These are phyloP conservation scores for Sclerurus mexicanus DNA, from an alignment of 2,113 vertebrate species.

Conservation along the genomic window DNA sequence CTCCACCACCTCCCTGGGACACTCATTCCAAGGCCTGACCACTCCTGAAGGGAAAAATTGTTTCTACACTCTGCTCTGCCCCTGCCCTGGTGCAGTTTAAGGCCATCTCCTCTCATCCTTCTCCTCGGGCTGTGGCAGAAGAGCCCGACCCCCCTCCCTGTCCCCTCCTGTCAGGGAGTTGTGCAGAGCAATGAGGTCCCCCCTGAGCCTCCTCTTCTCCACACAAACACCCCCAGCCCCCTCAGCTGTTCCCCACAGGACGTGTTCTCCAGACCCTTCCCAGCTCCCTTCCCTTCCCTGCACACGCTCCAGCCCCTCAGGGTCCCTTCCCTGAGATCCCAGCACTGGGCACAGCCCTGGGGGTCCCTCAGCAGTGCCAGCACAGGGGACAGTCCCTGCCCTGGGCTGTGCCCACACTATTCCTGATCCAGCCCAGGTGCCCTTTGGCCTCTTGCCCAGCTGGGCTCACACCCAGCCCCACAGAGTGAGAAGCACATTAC, in stretches of 20 bases:
- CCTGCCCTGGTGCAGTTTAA: neutral
- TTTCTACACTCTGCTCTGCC: accelerated
- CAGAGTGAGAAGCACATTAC: constrained; percentile 58
- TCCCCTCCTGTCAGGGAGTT: neutral
- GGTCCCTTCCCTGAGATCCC: neutral
- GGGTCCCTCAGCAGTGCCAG: neutral
- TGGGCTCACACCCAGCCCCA: neutral
- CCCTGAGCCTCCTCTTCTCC: neutral
- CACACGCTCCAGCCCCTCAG: neutral
- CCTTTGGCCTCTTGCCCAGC: neutral
- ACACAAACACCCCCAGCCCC: neutral
- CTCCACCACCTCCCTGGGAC: neutral
- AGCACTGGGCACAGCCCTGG: neutral
- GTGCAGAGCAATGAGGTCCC: neutral
- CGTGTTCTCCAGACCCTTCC: neutral
- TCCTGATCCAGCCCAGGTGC: neutral
- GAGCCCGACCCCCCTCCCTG: neutral
- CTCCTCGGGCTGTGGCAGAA: neutral
- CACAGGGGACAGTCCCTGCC: neutral
- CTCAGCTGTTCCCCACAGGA: neutral
- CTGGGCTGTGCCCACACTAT: neutral
- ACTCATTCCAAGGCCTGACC: neutral
- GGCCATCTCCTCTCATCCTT: neutral
- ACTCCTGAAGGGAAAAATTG: neutral
- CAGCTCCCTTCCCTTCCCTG: neutral